Evolutionary conservation across 2,113 vertebrate species (phyloP).

Genomic region (Hiodon alosoides): DNA sequence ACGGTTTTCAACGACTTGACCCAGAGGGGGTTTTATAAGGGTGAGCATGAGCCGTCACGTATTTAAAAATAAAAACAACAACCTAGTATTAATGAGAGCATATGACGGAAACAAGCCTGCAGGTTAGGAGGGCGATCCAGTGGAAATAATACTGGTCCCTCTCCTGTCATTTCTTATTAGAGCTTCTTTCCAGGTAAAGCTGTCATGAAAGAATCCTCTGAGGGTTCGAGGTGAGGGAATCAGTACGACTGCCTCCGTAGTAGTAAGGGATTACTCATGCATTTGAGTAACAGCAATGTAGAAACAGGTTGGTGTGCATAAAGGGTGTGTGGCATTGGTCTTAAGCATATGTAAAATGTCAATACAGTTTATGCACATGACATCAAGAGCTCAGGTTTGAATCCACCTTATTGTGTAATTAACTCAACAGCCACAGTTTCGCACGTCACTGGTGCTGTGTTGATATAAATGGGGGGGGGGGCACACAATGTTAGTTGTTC

Average conservation of each 20-base stretch:
- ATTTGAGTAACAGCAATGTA: neutral
- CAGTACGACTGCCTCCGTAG: neutral
- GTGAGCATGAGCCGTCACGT: too few species aligned
- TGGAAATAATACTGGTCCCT: too few species aligned
- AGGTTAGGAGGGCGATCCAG: too few species aligned
- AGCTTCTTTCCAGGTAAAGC: slow-evolving; percentile 1
- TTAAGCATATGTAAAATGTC: neutral
- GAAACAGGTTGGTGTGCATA: too few species aligned
- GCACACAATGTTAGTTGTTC: too few species aligned
- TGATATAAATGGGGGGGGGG: too few species aligned
- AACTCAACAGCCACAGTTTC: neutral
- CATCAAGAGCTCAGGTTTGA: too few species aligned
- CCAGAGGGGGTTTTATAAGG: too few species aligned
- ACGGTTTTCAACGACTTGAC: too few species aligned
- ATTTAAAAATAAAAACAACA: too few species aligned
- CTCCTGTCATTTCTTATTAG: slow-evolving; percentile 22
- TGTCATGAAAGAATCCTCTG: neutral
- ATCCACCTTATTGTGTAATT: neutral
- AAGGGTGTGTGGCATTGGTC: neutral
- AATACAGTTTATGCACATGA: neutral
- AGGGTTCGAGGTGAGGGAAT: neutral
- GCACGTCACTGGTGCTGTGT: neutral
- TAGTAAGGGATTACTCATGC: neutral
- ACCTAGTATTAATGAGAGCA: too few species aligned
- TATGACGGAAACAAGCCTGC: too few species aligned